Conservation (phyloP, 2,113 vertebrate species). For the Eudyptes chrysolophus region DNA sequence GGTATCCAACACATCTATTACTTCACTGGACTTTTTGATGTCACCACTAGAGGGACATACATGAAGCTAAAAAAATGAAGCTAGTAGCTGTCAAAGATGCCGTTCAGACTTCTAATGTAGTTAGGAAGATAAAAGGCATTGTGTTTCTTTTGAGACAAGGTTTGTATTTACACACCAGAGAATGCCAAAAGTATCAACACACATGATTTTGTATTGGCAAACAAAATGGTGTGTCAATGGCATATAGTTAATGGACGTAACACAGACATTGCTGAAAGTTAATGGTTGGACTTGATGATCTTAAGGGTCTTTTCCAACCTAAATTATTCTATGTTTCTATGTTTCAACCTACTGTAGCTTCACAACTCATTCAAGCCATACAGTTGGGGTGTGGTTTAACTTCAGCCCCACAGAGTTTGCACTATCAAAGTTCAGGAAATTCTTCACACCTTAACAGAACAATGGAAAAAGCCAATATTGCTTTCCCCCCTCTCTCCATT, state of each 20-base stretch:
- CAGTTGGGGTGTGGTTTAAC: neutral
- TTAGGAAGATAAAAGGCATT: neutral
- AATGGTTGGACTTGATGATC: no score
- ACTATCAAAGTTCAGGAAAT: neutral
- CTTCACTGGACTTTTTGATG: neutral
- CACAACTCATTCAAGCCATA: neutral
- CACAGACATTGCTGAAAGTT: neutral
- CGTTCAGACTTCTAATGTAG: neutral
- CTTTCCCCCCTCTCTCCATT: rapidly evolving
- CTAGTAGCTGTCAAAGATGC: neutral
- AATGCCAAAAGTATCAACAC: neutral
- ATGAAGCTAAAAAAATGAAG: neutral
- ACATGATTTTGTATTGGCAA: neutral
- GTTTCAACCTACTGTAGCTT: neutral
- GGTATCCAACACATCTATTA: neutral
- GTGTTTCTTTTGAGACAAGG: neutral
- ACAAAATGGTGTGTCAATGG: neutral
- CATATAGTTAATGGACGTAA: rapidly evolving
- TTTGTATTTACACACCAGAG: neutral
- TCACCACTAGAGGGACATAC: neutral
- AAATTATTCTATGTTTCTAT: no score
- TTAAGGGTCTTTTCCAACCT: no score
- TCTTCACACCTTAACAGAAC: neutral
- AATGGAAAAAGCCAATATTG: neutral
- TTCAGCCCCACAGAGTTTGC: neutral